Evolutionary conservation across 2,113 vertebrate species (phyloP).

Genomic region (Geococcyx californianus): DNA sequence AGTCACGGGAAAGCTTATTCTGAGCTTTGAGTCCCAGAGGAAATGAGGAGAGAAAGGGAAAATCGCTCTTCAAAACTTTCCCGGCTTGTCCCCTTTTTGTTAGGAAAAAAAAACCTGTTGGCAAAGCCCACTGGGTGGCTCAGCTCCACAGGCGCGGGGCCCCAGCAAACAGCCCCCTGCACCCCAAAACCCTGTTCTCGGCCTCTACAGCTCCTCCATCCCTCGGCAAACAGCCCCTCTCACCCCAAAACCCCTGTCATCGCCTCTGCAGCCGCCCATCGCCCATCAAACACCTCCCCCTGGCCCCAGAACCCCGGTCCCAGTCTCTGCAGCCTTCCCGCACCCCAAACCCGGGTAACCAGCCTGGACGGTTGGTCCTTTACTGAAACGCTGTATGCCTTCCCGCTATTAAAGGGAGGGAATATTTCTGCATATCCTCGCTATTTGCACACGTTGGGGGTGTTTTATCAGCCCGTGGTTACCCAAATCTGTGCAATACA

Average conservation of each 20-base stretch:
- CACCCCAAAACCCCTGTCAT: too few species aligned
- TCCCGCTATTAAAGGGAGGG: background rate
- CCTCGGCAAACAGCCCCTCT: background rate
- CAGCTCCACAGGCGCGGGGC: background rate
- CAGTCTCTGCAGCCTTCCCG: too few species aligned
- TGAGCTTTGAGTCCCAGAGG: background rate
- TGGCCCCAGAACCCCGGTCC: too few species aligned
- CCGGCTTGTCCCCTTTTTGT: background rate
- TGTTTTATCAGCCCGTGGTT: background rate
- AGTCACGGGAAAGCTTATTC: background rate
- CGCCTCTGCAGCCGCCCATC: too few species aligned
- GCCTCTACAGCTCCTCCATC: background rate
- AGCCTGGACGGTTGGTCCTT: background rate
- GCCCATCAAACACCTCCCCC: too few species aligned
- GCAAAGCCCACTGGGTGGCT: background rate
- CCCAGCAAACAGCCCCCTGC: too few species aligned
- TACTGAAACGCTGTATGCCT: background rate
- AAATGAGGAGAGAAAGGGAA: background rate
- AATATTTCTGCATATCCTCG: background rate
- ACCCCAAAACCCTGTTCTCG: too few species aligned
- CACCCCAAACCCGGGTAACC: too few species aligned
- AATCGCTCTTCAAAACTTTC: background rate
- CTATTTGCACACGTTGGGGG: background rate
- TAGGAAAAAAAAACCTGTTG: background rate
- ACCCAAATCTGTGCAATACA: background rate